Evolutionary conservation across 2,113 vertebrate species (phyloP), one percentile per base, ranked within the genome.

Genomic region (Crotalus tigris): DNA sequence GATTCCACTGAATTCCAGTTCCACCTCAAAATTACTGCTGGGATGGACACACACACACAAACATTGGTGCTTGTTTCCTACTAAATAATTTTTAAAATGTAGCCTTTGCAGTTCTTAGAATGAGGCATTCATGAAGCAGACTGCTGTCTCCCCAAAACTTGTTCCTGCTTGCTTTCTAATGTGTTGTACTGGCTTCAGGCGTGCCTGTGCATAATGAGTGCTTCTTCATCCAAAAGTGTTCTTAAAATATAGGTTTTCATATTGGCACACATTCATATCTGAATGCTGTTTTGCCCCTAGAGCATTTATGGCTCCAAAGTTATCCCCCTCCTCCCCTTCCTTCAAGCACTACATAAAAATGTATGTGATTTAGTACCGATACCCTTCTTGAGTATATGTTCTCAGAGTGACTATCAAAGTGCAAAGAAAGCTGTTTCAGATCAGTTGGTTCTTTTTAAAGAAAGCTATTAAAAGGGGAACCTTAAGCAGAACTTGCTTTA

Each of bases 161-260:
- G 13, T 89, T 94, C 92, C 57, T 94, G 90, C 88, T 94, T 87
- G 94, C 92, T 92, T 90, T 91, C 9, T 87, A 90, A 90, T 61
- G 39, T 92, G 86, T 94, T 26, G 85, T 33, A 54, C 61, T 90
- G 92, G 81, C 81, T 93, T 94, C 88, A 87, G 91, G 94, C 94
- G 94, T 93, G 91, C 15, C 29, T 95, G 49, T 94, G 95, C 91
- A 96, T 91, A 87, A 87, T 92, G 89, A 15, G 5, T 94, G 88
- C 91, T 94, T 93, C 92, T 95, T 94, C 89, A 49, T 96, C 93
- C 94, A 96, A 95, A 93, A 96, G 92, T 1, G 10, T 89, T 88
- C 94, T 96, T 95, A 91, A 94, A 95, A 93, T 64, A 92, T 92
- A 90, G 93, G 64, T 53, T 90, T 95, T 85, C 75, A 17, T 88